Evolutionary conservation across 1,140 invertebrate species (phyloP), one percentile per base, ranked within the genome.

Genomic region (Geopemphigus sp.): DNA sequence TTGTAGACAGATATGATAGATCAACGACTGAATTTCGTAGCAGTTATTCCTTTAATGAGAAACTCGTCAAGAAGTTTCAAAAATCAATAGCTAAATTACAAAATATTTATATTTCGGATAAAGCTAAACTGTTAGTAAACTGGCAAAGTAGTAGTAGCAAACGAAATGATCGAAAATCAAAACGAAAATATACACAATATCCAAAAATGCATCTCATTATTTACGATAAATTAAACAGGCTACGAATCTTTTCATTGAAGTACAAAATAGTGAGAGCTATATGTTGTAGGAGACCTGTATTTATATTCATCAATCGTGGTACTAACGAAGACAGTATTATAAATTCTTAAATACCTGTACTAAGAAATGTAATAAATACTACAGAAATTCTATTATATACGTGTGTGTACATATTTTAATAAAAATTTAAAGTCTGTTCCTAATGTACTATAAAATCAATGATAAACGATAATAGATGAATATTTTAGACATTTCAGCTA

Each of bases 201-300:
- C 39, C 5, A 66, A 1, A 66, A 14, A 26, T 6, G 22, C 45
- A 14, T 15, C 64, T 12, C 39, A 24, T 50, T 26, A 1, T 70
- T 10, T 50, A 70, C n/a, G 50, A 50, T 47, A 8, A 19, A 17
- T 22, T 22, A 45, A 66, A 66, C 22, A 14, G 6, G 11, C 19
- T 61, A 6, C 1, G 12, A 14, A 24, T 66, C 11, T 5, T 22
- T 24, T 26, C 22, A 0, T 17, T 47, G 22, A 70, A 70, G 24
- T 70, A 70, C 17, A 70, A 15, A 24, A 26, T 17, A 8, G 5
- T 24, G 15, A 70, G 66, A 50, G 15, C 39, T 24, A 12, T n/a
- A 8, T 39, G 45, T 50, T 70, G 66, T 70, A 24, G 11, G 45
- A 70, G 45, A 26, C 66, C 66, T 17, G 50, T 70, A 50, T 70